A percentile compares a stretch with the other conserved stretches of the same genome.
phyloP scores from a whole-genome alignment of 2,888 invertebrate genomes.

The Polydrusus pterygomalis region DNA sequence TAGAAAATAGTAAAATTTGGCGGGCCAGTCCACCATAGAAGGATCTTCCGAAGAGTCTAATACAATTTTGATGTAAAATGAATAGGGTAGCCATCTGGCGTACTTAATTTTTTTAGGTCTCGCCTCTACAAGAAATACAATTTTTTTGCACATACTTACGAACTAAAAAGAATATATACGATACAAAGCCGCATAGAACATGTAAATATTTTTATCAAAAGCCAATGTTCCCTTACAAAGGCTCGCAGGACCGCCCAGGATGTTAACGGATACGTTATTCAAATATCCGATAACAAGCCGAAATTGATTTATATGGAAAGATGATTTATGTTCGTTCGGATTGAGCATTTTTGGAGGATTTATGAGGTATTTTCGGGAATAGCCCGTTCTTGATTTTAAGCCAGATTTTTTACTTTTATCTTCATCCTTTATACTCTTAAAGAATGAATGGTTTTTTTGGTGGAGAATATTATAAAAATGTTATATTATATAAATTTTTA shows the following conservation, averaged over 20 bases:
- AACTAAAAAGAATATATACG: not conserved
- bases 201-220: constrained; percentile 41
- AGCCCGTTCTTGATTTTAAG: constrained; percentile 26
- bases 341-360: constrained; percentile 28
- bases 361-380: constrained; percentile 32
- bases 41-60: too few relatives aligned
- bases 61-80: too few relatives aligned
- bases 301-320: constrained; percentile 49
- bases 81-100: too few relatives aligned
- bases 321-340: constrained; percentile 49
- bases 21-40: too few relatives aligned
- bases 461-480: too few relatives aligned
- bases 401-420: constrained; percentile 22
- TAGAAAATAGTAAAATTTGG: too few relatives aligned
- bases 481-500: too few relatives aligned
- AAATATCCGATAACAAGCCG: constrained; percentile 52
- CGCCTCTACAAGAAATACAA: too few relatives aligned
- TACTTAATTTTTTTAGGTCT: too few relatives aligned
- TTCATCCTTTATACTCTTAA: not conserved
- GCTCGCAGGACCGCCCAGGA: constrained; percentile 41
- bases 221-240: constrained; percentile 39
- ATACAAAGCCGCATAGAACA: not conserved
- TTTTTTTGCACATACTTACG: not conserved
- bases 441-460: not conserved
- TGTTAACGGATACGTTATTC: constrained; percentile 53